These are phyloP conservation scores for Chaetops frenatus DNA, from an alignment of 2,113 vertebrate species.

Conservation along the genomic window DNA sequence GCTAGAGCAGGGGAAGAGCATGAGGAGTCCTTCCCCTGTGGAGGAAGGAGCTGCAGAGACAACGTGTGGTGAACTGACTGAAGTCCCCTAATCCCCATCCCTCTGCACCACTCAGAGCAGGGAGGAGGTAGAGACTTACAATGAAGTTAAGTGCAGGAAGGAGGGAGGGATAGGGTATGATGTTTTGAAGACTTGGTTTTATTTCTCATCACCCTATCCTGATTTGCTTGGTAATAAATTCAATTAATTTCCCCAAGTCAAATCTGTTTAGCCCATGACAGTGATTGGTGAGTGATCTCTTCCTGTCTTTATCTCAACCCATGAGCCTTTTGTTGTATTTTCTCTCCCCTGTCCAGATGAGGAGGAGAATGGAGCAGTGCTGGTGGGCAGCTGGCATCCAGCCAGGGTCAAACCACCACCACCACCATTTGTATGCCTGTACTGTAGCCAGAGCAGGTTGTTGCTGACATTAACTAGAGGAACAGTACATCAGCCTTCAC, in stretches of 20 bases:
- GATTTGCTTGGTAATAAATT: background rate
- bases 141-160: background rate
- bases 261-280: background rate
- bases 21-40: background rate
- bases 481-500: background rate
- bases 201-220: background rate
- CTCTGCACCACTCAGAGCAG: background rate
- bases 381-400: background rate
- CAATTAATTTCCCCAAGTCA: background rate
- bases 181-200: background rate
- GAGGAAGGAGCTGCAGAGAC: background rate
- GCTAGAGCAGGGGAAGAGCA: background rate
- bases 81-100: background rate
- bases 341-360: background rate
- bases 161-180: background rate
- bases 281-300: background rate
- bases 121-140: background rate
- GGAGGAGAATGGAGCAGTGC: background rate
- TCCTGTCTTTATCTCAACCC: background rate
- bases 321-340: background rate
- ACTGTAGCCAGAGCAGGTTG: background rate
- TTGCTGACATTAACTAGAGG: rapidly evolving
- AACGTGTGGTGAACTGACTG: background rate
- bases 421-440: background rate
- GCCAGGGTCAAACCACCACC: background rate